Evolutionary conservation across 2,113 vertebrate genomes (phyloP), one percentile per base, ranked within the genome.

Genomic region (Gymnogyps californianus): DNA sequence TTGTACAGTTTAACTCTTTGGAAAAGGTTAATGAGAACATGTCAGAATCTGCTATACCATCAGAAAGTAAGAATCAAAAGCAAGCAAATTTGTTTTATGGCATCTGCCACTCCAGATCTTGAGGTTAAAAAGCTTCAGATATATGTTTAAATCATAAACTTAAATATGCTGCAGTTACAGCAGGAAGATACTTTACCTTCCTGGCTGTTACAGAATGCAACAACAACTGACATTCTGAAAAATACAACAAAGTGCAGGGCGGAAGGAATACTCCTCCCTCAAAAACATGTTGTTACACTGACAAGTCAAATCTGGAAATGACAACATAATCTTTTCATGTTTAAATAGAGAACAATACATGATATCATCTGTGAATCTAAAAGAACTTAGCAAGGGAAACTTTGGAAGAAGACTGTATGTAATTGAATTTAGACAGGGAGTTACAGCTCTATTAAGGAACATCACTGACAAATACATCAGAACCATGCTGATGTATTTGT

Each of bases 11-110:
- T 95, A 97, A 97, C 92, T 97, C 90, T 95, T 97, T 66, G 85
- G 90, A 97, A 96, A 97, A 97, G 97, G 96, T 97, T 97, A 97
- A 97, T 97, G 96, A 97, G 96, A 95, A 95, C 92, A 92, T 96
- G 96, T 95, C 95, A 97, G 95, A 96, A 95, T 95, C 87, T 97
- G 96, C 95, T 96, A 88, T 91, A 96, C 90, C 90, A 95, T 94
- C 88, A 90, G 58, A 97, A 97, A 88, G 75, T 83, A 96, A 78
- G 22, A 94, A 95, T 93, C 88, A 89, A 94, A 96, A 93, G 87
- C 75, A 96, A 91, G 85, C 31, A 95, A 95, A 91, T 91, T 88
- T 91, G 82, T 91, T 95, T 96, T 93, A 93, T 80, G 96, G 95
- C 96, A 97, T 97, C 96, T 97, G 96, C 87, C 96, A 96, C 90